Percentiles rank a stretch among this genome's conserved stretches.
Conservation (phyloP, 2,888 invertebrate genomes). For the Sphaeridia pumilis region DNA sequence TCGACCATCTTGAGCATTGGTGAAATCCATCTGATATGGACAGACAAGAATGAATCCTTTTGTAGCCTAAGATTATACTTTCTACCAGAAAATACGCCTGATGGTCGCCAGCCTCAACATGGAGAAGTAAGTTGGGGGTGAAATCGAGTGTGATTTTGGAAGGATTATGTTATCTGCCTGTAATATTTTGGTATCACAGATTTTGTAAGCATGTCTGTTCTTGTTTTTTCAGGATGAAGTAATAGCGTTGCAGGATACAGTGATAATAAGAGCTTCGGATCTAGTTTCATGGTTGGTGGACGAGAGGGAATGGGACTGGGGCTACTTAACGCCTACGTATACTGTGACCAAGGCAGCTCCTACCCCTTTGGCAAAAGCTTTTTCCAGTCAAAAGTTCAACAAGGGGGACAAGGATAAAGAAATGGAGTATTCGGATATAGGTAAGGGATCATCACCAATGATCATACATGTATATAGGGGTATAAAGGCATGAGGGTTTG, state of each 20-base stretch:
- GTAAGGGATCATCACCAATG: too few species aligned
- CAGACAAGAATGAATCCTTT: conserved; percentile 69
- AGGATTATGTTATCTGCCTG: too few species aligned
- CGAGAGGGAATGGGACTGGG: conserved; percentile 66
- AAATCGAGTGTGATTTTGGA: too few species aligned
- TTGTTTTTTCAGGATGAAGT: conserved; percentile 63
- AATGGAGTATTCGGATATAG: conserved; percentile 22
- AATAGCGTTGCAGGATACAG: conserved; percentile 75
- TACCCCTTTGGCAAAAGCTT: conserved; percentile 26
- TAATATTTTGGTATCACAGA: background rate
- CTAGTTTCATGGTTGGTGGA: conserved; percentile 65
- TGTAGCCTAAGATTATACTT: conserved; percentile 77
- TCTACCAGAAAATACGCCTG: conserved; percentile 82
- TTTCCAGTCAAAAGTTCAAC: conserved; percentile 25
- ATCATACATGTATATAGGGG: too few species aligned
- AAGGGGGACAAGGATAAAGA: conserved; percentile 19
- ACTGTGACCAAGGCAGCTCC: conserved; percentile 14
- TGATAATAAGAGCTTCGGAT: conserved; percentile 70
- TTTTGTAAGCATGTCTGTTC: background rate
- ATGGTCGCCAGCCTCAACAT: conserved; percentile 55
- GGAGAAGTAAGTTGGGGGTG: conserved; percentile 83
- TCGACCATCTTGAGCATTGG: conserved; percentile 73
- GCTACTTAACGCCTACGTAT: conserved; percentile 41
- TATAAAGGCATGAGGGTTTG: too few species aligned
- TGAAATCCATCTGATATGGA: conserved; percentile 80